Evolutionary conservation across 2,888 invertebrate species (phyloP).

Genomic region (Philhelius pedissequus): DNA sequence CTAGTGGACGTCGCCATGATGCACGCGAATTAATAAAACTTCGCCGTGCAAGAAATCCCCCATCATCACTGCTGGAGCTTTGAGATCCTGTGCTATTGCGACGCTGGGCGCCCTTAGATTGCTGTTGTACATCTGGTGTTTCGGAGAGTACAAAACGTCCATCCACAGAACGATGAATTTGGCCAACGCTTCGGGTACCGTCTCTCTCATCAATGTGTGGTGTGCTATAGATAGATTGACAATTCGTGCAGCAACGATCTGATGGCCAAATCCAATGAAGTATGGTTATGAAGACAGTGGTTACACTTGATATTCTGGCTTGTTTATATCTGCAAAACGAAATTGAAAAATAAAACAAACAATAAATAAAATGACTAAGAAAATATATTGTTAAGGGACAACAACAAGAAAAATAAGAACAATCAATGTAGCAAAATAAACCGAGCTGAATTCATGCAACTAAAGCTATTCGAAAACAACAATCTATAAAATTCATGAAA

Average conservation of each 20-base stretch:
- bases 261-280: constrained; percentile 89
- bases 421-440: constrained; percentile 27
- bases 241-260: constrained; percentile 84
- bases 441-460: constrained; percentile 37
- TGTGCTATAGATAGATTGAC: constrained; percentile 79
- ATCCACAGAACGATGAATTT: constrained; percentile 87
- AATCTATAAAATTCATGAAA: background rate
- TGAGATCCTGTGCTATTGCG: constrained; percentile 82
- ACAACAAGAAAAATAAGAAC: background rate
- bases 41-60: constrained; percentile 87
- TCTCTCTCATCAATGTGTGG: constrained; percentile 76
- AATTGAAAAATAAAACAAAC: background rate
- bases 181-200: constrained; percentile 81
- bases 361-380: background rate
- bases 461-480: background rate
- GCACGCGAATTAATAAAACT: constrained; percentile 80
- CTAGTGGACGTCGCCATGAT: constrained; percentile 83
- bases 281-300: constrained; percentile 84
- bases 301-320: constrained; percentile 96
- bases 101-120: constrained; percentile 70
- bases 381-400: background rate
- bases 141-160: constrained; percentile 85
- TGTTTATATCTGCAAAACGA: constrained; percentile 90
- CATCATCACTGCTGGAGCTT: constrained; percentile 87
- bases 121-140: constrained; percentile 43